A percentile compares a stretch with the other conserved stretches of the same genome.
These are phyloP conservation scores for Anabacerthia variegaticeps DNA, from an alignment of 2,797 vertebrate genomes.

Conservation along the genomic window DNA sequence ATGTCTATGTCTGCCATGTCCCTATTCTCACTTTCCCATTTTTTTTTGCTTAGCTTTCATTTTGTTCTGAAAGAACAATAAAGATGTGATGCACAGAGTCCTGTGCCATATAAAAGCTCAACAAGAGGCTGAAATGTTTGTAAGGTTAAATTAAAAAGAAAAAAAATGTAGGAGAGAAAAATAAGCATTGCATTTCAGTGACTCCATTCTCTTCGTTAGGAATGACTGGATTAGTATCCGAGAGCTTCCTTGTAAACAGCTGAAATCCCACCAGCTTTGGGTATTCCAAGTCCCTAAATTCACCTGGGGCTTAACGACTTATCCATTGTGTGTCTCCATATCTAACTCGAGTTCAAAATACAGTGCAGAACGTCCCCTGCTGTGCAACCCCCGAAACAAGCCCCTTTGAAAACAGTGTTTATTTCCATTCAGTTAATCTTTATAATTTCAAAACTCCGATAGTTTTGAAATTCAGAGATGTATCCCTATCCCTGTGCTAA, in stretches of 20 bases:
- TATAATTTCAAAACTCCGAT: background rate
- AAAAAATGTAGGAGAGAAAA: background rate
- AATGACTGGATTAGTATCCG: background rate
- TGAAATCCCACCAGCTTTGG: background rate
- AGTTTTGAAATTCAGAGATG: background rate
- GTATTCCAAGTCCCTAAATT: background rate
- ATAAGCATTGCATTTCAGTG: background rate
- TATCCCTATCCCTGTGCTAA: background rate
- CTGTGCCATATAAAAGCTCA: background rate
- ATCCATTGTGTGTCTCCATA: background rate
- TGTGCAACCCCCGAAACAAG: slow-evolving; percentile 10
- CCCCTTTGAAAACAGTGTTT: background rate
- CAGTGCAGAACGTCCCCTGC: background rate
- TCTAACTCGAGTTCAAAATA: slow-evolving; percentile 8
- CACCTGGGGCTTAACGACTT: background rate
- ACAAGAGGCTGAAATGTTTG: background rate
- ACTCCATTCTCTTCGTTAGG: background rate
- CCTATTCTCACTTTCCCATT: background rate
- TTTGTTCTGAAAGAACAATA: background rate
- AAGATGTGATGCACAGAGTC: background rate
- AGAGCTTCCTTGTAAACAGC: background rate
- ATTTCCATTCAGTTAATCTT: background rate
- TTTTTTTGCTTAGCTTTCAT: slow-evolving; percentile 33
- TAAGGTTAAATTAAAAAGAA: background rate
- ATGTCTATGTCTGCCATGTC: slow-evolving; percentile 5